phyloP scores from a whole-genome alignment of 2,888 invertebrate species.

The Pammene aurita region DNA sequence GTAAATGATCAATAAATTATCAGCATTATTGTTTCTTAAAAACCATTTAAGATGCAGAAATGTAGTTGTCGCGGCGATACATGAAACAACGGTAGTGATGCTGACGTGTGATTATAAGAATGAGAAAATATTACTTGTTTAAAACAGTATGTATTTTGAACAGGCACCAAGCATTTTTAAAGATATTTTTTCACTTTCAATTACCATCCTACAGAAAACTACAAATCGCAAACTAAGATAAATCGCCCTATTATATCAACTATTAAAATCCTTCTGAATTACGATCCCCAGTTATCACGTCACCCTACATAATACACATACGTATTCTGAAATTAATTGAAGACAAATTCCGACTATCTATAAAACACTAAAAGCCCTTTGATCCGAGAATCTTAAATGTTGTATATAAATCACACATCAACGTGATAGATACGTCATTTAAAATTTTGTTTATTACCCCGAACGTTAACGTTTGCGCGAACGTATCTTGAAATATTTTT shows the following conservation, averaged over 20 bases:
- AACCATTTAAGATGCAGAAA: neutral
- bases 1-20: constrained; percentile 12
- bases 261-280: constrained; percentile 6
- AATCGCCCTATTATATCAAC: neutral
- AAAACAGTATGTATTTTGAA: too few relatives aligned
- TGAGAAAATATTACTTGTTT: neutral
- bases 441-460: constrained; percentile 20
- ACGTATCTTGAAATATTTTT: neutral
- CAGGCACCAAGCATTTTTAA: too few relatives aligned
- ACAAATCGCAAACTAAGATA: neutral
- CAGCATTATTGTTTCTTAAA: constrained; percentile 6
- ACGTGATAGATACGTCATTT: constrained; percentile 7
- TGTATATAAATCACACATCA: constrained; percentile 14
- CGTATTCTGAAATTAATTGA: constrained; percentile 17
- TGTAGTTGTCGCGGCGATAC: neutral
- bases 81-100: neutral
- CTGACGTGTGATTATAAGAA: neutral
- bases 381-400: constrained; percentile 20
- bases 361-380: constrained; percentile 20
- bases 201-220: constrained; percentile 6
- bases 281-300: constrained; percentile 10
- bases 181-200: too few relatives aligned
- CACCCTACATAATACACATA: constrained; percentile 3
- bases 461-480: neutral
- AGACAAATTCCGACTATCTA: constrained; percentile 13